Base-by-base conservation (phyloP, 2,113 vertebrate species). In the Scomber scombrus region DNA sequence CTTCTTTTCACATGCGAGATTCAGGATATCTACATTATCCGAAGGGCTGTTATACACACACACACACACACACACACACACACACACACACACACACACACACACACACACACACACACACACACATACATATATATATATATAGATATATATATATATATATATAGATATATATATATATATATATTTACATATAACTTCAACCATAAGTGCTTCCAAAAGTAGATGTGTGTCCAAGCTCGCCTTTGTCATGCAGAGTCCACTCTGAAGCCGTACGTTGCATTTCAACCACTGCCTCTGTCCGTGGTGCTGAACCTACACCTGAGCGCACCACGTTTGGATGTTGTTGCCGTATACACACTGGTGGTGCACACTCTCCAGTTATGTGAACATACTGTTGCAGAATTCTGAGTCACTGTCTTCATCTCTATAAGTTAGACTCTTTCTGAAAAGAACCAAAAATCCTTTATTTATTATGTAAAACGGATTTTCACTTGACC, bases 241-340 rank as follows among this genome's bases (percentile, higher is more conserved):
- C 54, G 58, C 61, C 51, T 60, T 64, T 16, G 34, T 15, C 7
- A 18, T 49, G 43, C 43, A 40, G 71, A 21, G 18, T 7, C 29
- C 6, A 69, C 49, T 60, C 49, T 40, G 66, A 9, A 66, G 43
- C 19, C 0, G 11, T 46, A 14, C 15, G 9, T 11, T 7, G 72
- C 50, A 14, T 73, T 13, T 56, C 13, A 31, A 50, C 26, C 0
- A 51, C 31, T 26, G 78, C 2, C 79, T 69, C 75, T 82, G 89
- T 78, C 73, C 84, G 4, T 57, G 84, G 86, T 82, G 80, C 80
- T 84, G 74, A 26, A 81, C 16, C 5, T 21, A 62, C 61, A 40
- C 51, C 72, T 62, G 58, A 10, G 31, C 51, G 43, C 54, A 19
- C 23, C 34, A 29, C 14, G 21, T 69, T n/a, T 51, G 26, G 23